Percentiles rank a stretch among this genome's conserved stretches.
These are phyloP conservation scores for Drosophila falleni DNA, from an alignment of 2,888 invertebrate genomes.

Conservation along the genomic window DNA sequence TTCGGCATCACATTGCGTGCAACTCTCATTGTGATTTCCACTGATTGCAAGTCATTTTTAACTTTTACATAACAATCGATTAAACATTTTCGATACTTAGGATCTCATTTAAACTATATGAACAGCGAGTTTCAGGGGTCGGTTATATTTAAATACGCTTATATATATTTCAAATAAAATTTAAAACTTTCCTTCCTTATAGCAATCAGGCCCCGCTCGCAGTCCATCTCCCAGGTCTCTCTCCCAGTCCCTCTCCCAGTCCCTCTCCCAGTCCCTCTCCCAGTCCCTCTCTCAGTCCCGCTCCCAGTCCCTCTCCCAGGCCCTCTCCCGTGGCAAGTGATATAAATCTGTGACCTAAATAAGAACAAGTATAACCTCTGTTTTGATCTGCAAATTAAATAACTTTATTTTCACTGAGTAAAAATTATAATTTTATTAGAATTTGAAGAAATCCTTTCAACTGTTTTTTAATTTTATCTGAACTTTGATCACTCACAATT, in stretches of 20 bases:
- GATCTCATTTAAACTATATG: too few species aligned
- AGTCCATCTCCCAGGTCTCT: too few species aligned
- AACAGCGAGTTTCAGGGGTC: too few species aligned
- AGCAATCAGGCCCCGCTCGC: too few species aligned
- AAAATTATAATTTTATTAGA: not conserved
- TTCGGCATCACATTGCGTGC: slow-evolving; percentile 55
- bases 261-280: too few species aligned
- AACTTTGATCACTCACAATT: not conserved
- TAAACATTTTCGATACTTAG: not conserved
- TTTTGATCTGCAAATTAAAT: not conserved
- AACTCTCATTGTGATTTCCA: slow-evolving; percentile 31
- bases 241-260: too few species aligned
- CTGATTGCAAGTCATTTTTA: slow-evolving; percentile 48
- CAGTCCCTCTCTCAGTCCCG: too few species aligned
- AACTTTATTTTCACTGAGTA: not conserved
- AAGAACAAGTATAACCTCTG: not conserved
- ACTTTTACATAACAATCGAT: slow-evolving; percentile 66
- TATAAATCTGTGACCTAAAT: slow-evolving; percentile 11
- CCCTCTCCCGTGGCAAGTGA: not conserved
- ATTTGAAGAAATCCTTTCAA: not conserved
- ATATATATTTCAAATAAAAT: too few species aligned
- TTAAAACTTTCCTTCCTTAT: too few species aligned
- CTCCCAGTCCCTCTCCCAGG: too few species aligned
- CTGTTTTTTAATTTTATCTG: not conserved
- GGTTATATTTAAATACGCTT: too few species aligned